A percentile compares a stretch with the other conserved stretches of the same genome.
Conservation (phyloP, 2,888 invertebrate species). For the Andrena flavipes region DNA sequence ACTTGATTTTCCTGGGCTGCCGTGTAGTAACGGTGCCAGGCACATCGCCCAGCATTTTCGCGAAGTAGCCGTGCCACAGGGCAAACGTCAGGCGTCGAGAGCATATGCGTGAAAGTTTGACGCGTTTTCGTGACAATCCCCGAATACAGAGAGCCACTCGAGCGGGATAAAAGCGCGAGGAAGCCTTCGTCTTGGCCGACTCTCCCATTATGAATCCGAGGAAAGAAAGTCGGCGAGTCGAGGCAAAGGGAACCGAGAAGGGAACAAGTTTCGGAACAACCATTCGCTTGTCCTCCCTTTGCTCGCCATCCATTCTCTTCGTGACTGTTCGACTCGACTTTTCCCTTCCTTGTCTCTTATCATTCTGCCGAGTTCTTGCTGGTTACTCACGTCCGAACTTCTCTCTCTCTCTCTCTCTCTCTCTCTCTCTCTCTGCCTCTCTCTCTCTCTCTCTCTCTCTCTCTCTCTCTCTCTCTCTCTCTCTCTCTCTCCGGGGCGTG, state of each 20-base stretch:
- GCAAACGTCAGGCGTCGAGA: conserved; percentile 58
- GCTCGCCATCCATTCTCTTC: conserved; percentile 16
- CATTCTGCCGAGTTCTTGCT: conserved; percentile 28
- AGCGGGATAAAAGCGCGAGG: conserved; percentile 17
- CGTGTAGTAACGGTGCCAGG: conserved; percentile 39
- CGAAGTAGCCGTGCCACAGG: conserved; percentile 33
- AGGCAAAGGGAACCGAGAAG: neutral
- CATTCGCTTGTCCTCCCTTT: conserved; percentile 10
- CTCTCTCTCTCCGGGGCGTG: neutral
- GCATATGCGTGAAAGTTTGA: conserved; percentile 66
- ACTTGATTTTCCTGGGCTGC: conserved; percentile 47
- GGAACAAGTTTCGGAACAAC: conserved; percentile 39
- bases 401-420: conserved; percentile 16
- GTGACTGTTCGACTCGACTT: conserved; percentile 19
- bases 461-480: conserved; percentile 38
- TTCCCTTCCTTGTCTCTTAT: conserved; percentile 14
- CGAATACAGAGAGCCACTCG: conserved; percentile 26
- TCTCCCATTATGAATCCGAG: conserved; percentile 40
- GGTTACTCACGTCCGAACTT: conserved; percentile 29
- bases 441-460: conserved; percentile 44
- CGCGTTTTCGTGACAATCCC: conserved; percentile 52
- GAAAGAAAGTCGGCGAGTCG: conserved; percentile 21
- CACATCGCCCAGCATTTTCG: conserved; percentile 44
- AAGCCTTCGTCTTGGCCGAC: conserved; percentile 28
- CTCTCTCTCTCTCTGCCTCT: conserved; percentile 14